These are phyloP conservation scores for Chlamydotis undulata DNA, from an alignment of 2,113 vertebrate species.

Conservation along the genomic window DNA sequence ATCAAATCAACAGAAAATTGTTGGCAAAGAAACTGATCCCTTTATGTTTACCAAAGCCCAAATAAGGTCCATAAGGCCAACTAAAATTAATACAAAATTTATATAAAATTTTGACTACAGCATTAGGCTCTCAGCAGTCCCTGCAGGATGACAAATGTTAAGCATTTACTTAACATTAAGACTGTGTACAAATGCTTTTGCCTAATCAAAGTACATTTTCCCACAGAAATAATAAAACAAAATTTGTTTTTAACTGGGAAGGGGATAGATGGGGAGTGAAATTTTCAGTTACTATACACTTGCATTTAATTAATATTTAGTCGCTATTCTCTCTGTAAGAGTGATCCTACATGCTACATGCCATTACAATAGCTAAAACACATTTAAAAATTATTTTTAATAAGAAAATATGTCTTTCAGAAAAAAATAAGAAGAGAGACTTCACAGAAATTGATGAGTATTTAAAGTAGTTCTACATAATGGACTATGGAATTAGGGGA, in stretches of 20 bases:
- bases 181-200: neutral
- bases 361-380: neutral
- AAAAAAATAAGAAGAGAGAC: neutral
- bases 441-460: neutral
- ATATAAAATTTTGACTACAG: neutral
- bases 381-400: neutral
- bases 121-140: neutral
- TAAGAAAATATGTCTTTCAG: neutral
- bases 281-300: neutral
- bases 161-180: neutral
- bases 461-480: neutral
- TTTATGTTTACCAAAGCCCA: neutral
- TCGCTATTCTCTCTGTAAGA: neutral
- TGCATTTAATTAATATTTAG: neutral
- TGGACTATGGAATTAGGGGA: neutral
- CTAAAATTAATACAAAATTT: neutral
- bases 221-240: neutral
- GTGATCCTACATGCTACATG: accelerated
- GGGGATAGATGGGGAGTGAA: neutral
- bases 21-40: neutral
- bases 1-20: neutral
- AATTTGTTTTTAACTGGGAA: neutral
- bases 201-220: neutral
- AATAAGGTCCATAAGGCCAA: neutral
- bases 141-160: neutral